Evolutionary conservation across 1,140 invertebrate species (phyloP).

Genomic region (Dolichoris vasculosae): DNA sequence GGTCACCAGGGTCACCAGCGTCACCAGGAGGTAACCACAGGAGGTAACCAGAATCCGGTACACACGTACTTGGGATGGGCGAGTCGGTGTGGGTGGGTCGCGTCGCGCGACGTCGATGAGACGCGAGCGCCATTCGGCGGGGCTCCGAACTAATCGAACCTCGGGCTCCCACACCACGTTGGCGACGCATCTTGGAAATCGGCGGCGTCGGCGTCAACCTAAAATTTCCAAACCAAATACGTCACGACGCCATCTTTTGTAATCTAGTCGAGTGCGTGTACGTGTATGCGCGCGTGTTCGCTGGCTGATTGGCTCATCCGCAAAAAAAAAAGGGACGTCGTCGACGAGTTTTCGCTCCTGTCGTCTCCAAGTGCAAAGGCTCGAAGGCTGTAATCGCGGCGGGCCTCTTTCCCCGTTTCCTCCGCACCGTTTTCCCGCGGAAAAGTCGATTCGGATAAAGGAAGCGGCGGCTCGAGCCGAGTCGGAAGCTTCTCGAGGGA

Average conservation of each 20-base stretch:
- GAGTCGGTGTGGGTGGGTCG: too few species aligned
- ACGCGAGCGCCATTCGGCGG: too few species aligned
- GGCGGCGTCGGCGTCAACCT: constrained; percentile 12
- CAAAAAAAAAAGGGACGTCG: constrained; percentile 12
- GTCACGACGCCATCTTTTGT: constrained; percentile 29
- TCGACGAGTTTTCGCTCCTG: neutral
- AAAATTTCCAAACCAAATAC: constrained; percentile 13
- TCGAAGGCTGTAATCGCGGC: too few species aligned
- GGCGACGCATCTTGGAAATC: neutral
- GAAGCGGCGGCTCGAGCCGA: neutral
- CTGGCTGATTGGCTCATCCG: constrained; percentile 19
- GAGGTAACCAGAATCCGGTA: too few species aligned
- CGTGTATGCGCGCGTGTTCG: constrained; percentile 13
- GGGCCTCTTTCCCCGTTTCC: neutral
- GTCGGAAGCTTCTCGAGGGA: too few species aligned
- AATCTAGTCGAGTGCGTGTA: constrained; percentile 13
- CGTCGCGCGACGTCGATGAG: too few species aligned
- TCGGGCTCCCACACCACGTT: constrained; percentile 7
- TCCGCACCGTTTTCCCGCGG: neutral
- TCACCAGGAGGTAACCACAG: too few species aligned
- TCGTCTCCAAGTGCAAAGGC: neutral
- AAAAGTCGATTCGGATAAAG: neutral
- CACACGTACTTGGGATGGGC: too few species aligned
- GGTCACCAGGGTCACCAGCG: too few species aligned
- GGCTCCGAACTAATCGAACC: too few species aligned